Base-by-base conservation (phyloP, 2,113 vertebrate genomes). In the Myotis davidii region DNA sequence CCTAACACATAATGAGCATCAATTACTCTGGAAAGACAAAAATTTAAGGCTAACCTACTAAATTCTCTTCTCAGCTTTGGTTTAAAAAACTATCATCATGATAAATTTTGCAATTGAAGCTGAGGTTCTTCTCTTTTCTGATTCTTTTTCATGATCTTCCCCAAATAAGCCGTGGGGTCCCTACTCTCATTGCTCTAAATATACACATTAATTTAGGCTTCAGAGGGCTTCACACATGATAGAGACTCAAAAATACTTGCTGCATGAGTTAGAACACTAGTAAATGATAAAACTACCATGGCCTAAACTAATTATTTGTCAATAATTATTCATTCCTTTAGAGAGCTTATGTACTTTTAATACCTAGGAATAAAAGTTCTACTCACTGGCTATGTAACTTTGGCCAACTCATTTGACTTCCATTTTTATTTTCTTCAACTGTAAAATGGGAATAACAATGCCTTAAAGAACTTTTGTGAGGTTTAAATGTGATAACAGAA, bases 311-410 rank as follows among this genome's bases (percentile, higher is more conserved):
- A 73, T 69, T 72, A 65, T 37, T 81, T 45, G 37, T 77, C 52
- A 85, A 8, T 85, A 85, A 72, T 64, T 79, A 92, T 29, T 74
- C 39, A 77, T 48, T 88, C 25, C 61, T 88, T 88, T 94, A 95
- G 13, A 93, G 37, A 85, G 45, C 10, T 32, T 81, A 48, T 37
- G 7, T 79, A 72, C 50, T 88, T 87, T 83, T 87, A 95, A 87
- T 70, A 88, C 16, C 32, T 65, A 61, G 9, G 56, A 94, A 82
- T 96, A 73, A 86, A 93, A 91, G 27, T 79, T 95, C 72, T 13
- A 85, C 17, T 65, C 92, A 72, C 21, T 54, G 61, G n/a, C 17
- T 82, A n/a, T 67, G 11, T 61, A 76, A 89, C 65, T 74, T 42
- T 93, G 21, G 52, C 52, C 72, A 94, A 90, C 61, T 84, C 77